phyloP scores from a whole-genome alignment of 2,113 vertebrate species.

The Machaerirhynchus nigripectus region DNA sequence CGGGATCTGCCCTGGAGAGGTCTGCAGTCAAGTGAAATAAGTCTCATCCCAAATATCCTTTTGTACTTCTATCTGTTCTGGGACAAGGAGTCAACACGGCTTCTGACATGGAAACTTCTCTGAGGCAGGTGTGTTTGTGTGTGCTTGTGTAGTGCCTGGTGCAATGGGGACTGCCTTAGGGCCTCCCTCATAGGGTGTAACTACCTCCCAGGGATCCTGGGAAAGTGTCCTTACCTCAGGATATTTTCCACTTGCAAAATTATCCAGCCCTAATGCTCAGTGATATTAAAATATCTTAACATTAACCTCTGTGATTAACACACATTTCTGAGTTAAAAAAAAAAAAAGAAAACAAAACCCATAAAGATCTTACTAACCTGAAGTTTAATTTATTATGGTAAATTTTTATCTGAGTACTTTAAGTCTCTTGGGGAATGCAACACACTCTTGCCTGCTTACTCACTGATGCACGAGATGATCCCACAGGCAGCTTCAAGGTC shows the following conservation, averaged over 20 bases:
- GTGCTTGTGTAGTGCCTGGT: neutral
- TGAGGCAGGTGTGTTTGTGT: neutral
- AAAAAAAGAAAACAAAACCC: fast-evolving
- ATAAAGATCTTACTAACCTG: neutral
- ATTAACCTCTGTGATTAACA: neutral
- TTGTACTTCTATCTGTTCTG: neutral
- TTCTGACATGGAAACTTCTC: neutral
- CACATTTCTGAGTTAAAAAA: neutral
- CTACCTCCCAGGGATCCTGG: neutral
- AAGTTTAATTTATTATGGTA: neutral
- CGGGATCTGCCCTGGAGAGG: neutral
- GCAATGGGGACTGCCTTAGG: neutral
- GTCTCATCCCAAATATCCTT: neutral
- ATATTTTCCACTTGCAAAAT: neutral
- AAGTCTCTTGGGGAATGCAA: neutral
- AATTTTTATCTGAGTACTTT: neutral
- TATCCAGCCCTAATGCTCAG: neutral
- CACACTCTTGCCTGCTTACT: neutral
- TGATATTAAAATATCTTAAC: neutral
- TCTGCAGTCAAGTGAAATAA: neutral
- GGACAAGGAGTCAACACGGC: neutral
- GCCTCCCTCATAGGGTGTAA: neutral
- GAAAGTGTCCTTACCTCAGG: neutral
- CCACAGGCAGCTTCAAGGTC: neutral
- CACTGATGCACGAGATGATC: neutral